Evolutionary conservation across 2,888 invertebrate species (phyloP).

Genomic region (Drosophila aldrichi): DNA sequence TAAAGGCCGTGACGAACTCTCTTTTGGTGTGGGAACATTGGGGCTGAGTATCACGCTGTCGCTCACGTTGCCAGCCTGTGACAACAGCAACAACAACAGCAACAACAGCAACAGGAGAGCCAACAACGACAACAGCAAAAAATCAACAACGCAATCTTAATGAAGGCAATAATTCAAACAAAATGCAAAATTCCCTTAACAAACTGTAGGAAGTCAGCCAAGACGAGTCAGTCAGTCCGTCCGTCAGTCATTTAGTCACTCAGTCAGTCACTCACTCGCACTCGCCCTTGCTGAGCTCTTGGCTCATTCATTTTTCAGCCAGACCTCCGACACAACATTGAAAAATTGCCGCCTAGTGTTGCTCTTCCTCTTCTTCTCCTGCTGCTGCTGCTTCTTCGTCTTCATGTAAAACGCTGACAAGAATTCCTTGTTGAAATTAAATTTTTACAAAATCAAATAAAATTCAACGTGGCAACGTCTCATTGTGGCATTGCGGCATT

Average conservation of each 20-base stretch:
- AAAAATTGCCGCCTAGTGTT: conserved; percentile 72
- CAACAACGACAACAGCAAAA: conserved; percentile 33
- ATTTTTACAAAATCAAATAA: conserved; percentile 78
- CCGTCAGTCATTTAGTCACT: conserved; percentile 31
- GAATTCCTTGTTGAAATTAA: conserved; percentile 76
- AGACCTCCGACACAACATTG: conserved; percentile 56
- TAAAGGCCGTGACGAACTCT: conserved; percentile 20
- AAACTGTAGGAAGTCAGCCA: conserved; percentile 68
- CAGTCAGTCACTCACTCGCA: conserved; percentile 36
- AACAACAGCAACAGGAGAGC: conserved; percentile 8
- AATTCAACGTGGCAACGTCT: conserved; percentile 56
- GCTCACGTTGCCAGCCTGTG: conserved; percentile 66
- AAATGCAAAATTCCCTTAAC: conserved; percentile 78
- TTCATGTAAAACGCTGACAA: conserved; percentile 46
- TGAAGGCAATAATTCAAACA: conserved; percentile 81
- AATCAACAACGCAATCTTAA: conserved; percentile 81
- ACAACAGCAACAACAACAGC: conserved; percentile 21
- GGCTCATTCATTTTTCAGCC: conserved; percentile 51
- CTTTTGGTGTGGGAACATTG: conserved; percentile 29
- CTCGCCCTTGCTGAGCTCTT: conserved; percentile 27
- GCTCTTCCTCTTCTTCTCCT: conserved; percentile 18
- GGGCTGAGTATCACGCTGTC: conserved; percentile 64
- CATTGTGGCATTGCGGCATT: conserved; percentile 18
- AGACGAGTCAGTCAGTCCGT: conserved; percentile 47
- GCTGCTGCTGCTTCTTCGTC: neutral